Evolutionary conservation across 2,797 vertebrate species (phyloP).

Genomic region (Tenualosa ilisha): DNA sequence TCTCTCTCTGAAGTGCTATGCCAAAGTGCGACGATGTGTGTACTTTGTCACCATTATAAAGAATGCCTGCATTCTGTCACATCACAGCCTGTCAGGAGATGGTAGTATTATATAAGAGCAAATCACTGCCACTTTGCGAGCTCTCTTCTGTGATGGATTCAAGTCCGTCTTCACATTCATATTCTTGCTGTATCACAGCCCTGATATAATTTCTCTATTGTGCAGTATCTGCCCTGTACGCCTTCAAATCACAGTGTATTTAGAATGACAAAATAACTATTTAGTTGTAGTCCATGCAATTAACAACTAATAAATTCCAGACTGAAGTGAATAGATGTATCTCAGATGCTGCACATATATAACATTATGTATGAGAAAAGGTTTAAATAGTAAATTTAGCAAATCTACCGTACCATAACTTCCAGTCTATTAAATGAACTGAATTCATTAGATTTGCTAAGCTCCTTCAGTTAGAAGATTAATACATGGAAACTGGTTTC

Average conservation of each 20-base stretch:
- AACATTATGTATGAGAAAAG: too few relatives aligned
- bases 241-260: not conserved
- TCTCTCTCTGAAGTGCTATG: conserved; percentile 22
- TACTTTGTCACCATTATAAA: conserved; percentile 48
- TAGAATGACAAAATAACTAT: not conserved
- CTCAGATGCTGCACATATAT: not conserved
- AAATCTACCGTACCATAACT: too few relatives aligned
- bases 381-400: too few relatives aligned
- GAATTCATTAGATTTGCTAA: too few relatives aligned
- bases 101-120: not conserved
- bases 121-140: not conserved
- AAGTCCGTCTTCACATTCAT: not conserved
- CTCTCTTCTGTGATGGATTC: not conserved
- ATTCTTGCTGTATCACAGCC: not conserved
- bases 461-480: too few relatives aligned
- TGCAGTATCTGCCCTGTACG: not conserved
- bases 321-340: not conserved
- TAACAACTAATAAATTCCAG: not conserved
- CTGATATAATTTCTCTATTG: not conserved
- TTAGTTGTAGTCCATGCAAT: not conserved
- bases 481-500: too few relatives aligned
- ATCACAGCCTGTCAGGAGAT: not conserved
- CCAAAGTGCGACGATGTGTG: conserved; percentile 26
- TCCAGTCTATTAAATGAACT: too few relatives aligned
- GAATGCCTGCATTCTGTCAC: not conserved